Evolutionary conservation across 2,797 vertebrate species (phyloP).

Genomic region (Alauda arvensis): DNA sequence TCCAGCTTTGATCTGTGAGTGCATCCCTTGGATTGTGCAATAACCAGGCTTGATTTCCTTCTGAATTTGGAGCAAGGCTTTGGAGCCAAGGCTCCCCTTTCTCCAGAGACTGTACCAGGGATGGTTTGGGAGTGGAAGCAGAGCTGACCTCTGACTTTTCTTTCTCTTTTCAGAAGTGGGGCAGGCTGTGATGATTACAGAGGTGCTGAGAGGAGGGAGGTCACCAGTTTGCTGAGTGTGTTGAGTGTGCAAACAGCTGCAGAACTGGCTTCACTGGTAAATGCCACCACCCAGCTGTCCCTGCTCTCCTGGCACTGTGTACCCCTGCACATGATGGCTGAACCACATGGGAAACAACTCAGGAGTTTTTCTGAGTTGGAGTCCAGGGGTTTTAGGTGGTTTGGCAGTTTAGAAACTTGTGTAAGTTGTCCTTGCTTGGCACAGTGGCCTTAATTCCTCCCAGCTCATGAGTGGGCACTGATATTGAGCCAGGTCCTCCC

Average conservation of each 20-base stretch:
- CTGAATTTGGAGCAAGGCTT: not conserved
- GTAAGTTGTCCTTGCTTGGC: not conserved
- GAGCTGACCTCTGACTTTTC: not conserved
- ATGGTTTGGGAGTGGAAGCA: not conserved
- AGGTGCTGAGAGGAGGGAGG: not conserved
- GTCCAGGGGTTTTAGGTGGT: not conserved
- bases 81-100: not conserved
- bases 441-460: not conserved
- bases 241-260: accelerated
- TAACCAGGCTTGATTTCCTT: not conserved
- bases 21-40: not conserved
- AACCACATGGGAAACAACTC: not conserved
- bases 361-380: not conserved
- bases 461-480: accelerated
- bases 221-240: not conserved
- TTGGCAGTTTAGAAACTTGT: not conserved
- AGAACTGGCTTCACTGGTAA: not conserved
- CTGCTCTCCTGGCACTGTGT: not conserved
- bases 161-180: not conserved
- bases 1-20: not conserved
- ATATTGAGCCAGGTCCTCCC: not conserved
- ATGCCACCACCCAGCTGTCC: not conserved
- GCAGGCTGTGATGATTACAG: not conserved
- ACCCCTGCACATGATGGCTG: not conserved
- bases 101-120: not conserved